Percentiles rank a stretch among this genome's conserved stretches.
Evolutionary conservation across 2,113 vertebrate species (phyloP).

Genomic region (Chinchilla lanigera): DNA sequence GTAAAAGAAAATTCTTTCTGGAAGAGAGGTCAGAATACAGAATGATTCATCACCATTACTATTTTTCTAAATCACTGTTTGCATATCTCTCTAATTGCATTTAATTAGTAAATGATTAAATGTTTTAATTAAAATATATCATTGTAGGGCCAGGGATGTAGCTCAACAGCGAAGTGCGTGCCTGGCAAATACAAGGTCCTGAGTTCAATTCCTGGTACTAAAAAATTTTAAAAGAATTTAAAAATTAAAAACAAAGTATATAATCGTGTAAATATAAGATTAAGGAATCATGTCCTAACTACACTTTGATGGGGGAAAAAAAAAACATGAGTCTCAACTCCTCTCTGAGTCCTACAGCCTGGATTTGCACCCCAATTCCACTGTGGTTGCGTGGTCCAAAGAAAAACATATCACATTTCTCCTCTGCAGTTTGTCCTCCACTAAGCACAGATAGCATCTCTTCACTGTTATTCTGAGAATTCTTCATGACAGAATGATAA

Average conservation of each 20-base stretch:
- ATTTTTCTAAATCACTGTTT: not conserved
- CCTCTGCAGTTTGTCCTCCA: not conserved
- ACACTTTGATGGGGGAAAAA: not conserved
- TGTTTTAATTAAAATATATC: not conserved
- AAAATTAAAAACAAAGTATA: too few relatives aligned
- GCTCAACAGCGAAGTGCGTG: too few relatives aligned
- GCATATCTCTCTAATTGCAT: not conserved
- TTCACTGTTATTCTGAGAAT: not conserved
- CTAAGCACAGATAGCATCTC: not conserved
- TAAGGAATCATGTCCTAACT: not conserved
- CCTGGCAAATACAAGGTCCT: too few relatives aligned
- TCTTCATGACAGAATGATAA: not conserved
- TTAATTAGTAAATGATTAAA: not conserved
- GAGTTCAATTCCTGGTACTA: too few relatives aligned
- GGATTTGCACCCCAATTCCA: not conserved
- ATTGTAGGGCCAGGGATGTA: too few relatives aligned
- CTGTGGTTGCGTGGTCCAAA: not conserved
- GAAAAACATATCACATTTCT: too few relatives aligned
- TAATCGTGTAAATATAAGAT: not conserved
- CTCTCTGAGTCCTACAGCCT: not conserved
- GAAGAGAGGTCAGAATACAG: not conserved
- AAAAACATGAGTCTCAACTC: not conserved
- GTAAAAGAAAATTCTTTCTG: not conserved
- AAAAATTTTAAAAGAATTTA: too few relatives aligned
- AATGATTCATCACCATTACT: not conserved